Percentiles rank a stretch among this genome's conserved stretches.
These are phyloP conservation scores for Corvus cornix DNA, from an alignment of 2,113 vertebrate species.

Conservation along the genomic window DNA sequence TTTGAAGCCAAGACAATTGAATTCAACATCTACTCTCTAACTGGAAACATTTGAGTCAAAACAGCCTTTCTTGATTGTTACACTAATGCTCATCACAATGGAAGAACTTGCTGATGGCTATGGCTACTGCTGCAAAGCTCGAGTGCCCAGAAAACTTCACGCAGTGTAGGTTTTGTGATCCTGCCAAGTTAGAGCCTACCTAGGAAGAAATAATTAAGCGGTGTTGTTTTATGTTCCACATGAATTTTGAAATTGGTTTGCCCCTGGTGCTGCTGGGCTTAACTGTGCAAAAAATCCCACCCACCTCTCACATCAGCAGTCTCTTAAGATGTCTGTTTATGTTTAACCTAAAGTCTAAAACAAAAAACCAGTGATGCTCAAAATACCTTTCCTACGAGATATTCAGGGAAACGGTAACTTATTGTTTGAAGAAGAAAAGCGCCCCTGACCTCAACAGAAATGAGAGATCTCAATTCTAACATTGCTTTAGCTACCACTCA, in stretches of 20 bases:
- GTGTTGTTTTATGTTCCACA: neutral
- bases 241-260: slow-evolving; percentile 42
- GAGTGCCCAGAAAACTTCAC: neutral
- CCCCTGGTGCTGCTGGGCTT: neutral
- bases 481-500: neutral
- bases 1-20: neutral
- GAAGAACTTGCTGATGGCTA: neutral
- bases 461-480: neutral
- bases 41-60: neutral
- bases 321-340: slow-evolving; percentile 12
- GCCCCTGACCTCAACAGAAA: neutral
- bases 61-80: neutral
- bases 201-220: neutral
- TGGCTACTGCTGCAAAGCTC: neutral
- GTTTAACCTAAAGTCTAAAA: slow-evolving; percentile 5
- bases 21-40: neutral
- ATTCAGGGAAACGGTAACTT: slow-evolving; percentile 8
- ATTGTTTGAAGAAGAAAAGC: neutral
- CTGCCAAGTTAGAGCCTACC: neutral
- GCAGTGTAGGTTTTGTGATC: neutral
- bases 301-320: neutral
- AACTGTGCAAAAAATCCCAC: neutral
- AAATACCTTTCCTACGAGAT: neutral
- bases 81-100: neutral
- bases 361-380: neutral